These are phyloP conservation scores for Andrena bicolor DNA, from an alignment of 2,888 invertebrate genomes.

Conservation along the genomic window DNA sequence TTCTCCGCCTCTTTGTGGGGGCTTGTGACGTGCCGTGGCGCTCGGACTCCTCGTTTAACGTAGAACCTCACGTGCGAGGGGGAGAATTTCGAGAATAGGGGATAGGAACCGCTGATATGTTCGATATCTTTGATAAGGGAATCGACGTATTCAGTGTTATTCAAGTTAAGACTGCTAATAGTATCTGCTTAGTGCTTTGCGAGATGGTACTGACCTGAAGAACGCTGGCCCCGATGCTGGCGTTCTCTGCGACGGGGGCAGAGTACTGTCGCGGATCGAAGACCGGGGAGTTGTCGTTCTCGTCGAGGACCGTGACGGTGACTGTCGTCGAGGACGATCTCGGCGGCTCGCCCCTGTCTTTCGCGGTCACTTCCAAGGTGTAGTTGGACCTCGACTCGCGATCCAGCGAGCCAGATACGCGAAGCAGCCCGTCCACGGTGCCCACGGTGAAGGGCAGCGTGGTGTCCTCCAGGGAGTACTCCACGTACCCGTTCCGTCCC, in stretches of 20 bases:
- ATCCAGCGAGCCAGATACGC: conserved; percentile 94
- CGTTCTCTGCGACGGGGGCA: conserved; percentile 96
- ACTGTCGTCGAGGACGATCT: conserved; percentile 90
- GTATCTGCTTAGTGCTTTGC: neutral
- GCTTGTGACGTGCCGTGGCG: too few relatives aligned
- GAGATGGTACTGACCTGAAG: conserved; percentile 88
- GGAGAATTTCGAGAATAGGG: too few relatives aligned
- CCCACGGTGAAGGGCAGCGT: conserved; percentile 91
- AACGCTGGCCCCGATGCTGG: conserved; percentile 96
- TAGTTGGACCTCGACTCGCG: conserved; percentile 92
- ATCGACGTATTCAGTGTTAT: neutral
- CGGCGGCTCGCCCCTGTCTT: conserved; percentile 94
- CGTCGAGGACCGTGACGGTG: conserved; percentile 92
- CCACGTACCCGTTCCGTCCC: conserved; percentile 95
- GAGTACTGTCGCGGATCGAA: conserved; percentile 96
- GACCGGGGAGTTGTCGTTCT: conserved; percentile 95
- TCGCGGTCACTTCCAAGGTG: conserved; percentile 92
- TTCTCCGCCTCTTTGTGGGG: neutral
- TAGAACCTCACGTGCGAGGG: too few relatives aligned
- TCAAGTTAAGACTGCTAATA: neutral
- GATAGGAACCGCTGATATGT: too few relatives aligned
- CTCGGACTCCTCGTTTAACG: too few relatives aligned
- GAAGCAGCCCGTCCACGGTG: conserved; percentile 93
- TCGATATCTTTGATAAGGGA: too few relatives aligned
- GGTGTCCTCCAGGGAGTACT: conserved; percentile 90